Base-by-base conservation (phyloP, 2,797 vertebrate species). In the Rhabdomys pumilio region DNA sequence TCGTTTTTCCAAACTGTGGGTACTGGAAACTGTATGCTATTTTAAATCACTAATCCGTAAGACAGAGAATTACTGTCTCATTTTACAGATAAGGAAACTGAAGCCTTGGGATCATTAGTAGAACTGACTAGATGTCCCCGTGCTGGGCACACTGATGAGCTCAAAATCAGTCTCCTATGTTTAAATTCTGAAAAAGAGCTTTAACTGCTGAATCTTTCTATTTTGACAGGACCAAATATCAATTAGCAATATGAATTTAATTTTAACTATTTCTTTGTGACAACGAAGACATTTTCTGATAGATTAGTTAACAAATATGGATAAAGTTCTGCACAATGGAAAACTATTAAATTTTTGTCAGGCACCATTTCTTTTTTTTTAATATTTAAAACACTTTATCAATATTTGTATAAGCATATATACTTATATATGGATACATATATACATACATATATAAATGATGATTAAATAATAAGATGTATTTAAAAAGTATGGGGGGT, bases 71-170 rank as follows among this genome's bases (percentile, higher is more conserved):
- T 83, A 65, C 89, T 57, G 8, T 86, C 22, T 92, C 63, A 50
- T 57, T 82, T 85, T 79, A 57, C 17, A 92, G 79, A 75, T 85
- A 82, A 76, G 76, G 50, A 69, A 59, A 84, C 65, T n/a, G 47
- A 96, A 96, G 41, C 44, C 41, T 89, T 76, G 41, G n/a, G 59
- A 69, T 53, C 91, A 31, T 82, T 75, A 65, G 53, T 29, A 73
- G 81, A 79, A 10, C 24, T 55, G 13, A 59, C 5, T 29, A 50
- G 24, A 72, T 34, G 14, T 44, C 22, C 24, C 29, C 82, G 13
- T 84, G 47, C 41, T 93, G 17, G 22, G 29, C 84, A 53, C 76
- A 57, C 38, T 24, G 11, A 67, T 57, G 11, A 47, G n/a, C 7
- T 59, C 4, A n/a, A 86, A 75, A 85, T 96, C 31, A 20, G 89